Percentiles rank a stretch among this genome's conserved stretches.
phyloP scores from a whole-genome alignment of 2,113 vertebrate species.

The Ameiurus melas region DNA sequence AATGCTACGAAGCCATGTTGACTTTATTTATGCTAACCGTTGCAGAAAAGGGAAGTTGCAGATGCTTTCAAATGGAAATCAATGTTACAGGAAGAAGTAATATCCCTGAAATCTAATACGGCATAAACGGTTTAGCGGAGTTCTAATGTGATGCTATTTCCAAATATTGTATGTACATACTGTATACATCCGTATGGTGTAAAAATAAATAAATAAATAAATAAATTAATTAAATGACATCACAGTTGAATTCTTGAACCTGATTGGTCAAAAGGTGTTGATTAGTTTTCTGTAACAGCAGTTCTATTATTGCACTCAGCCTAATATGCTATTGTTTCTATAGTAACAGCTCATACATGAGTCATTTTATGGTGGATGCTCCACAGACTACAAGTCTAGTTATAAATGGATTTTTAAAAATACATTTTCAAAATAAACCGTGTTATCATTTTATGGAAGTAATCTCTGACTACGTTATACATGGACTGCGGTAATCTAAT shows the following conservation, averaged over 20 bases:
- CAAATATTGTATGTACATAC: not conserved
- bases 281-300: not conserved
- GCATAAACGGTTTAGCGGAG: not conserved
- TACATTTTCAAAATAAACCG: too few species aligned
- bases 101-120: not conserved
- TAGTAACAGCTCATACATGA: not conserved
- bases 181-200: not conserved
- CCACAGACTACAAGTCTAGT: not conserved
- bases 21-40: not conserved
- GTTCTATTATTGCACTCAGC: not conserved
- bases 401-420: too few species aligned
- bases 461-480: too few species aligned
- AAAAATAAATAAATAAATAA: not conserved
- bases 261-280: too few species aligned
- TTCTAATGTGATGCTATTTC: not conserved
- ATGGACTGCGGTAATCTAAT: too few species aligned
- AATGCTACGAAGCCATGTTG: not conserved
- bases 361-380: not conserved
- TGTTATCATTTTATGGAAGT: too few species aligned
- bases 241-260: not conserved
- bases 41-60: not conserved
- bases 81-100: not conserved
- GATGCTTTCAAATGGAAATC: slow-evolving; percentile 7
- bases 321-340: not conserved
- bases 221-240: too few species aligned